phyloP scores from a whole-genome alignment of 1,140 invertebrate species.

The Mamestra configurata region DNA sequence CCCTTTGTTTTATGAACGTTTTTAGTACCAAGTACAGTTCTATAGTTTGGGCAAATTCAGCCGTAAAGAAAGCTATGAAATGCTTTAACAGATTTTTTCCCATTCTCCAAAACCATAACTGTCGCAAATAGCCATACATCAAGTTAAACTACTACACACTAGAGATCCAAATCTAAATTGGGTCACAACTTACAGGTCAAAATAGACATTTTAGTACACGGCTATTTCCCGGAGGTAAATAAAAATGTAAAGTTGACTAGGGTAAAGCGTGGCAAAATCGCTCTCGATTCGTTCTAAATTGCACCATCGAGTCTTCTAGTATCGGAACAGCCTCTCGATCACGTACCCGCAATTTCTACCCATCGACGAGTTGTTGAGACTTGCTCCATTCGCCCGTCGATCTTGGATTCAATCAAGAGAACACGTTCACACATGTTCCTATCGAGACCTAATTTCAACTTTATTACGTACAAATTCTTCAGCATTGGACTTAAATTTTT shows the following conservation, averaged over 20 bases:
- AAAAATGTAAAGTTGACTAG: conserved; percentile 65
- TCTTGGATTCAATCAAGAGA: conserved; percentile 49
- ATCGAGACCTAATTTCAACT: conserved; percentile 25
- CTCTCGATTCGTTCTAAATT: conserved; percentile 65
- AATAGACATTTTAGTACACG: conserved; percentile 57
- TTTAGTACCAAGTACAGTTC: neutral
- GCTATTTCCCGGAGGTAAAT: conserved; percentile 60
- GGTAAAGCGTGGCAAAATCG: conserved; percentile 62
- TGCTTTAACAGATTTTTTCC: neutral
- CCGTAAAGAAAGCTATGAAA: neutral
- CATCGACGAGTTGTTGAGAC: conserved; percentile 54
- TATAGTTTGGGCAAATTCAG: neutral
- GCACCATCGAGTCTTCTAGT: conserved; percentile 61
- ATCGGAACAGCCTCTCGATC: conserved; percentile 62
- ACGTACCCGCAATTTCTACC: conserved; percentile 68
- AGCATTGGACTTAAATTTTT: neutral
- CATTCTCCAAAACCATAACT: neutral
- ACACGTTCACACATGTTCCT: conserved; percentile 45
- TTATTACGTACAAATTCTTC: conserved; percentile 9
- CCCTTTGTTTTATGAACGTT: neutral
- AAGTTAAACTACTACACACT: conserved; percentile 2
- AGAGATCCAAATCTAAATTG: conserved; percentile 47
- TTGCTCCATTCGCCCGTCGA: conserved; percentile 43
- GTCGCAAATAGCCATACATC: neutral
- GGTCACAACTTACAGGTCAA: conserved; percentile 42